A percentile compares a stretch with the other conserved stretches of the same genome.
Conservation (phyloP, 2,113 vertebrate species). For the Jacana jacana region DNA sequence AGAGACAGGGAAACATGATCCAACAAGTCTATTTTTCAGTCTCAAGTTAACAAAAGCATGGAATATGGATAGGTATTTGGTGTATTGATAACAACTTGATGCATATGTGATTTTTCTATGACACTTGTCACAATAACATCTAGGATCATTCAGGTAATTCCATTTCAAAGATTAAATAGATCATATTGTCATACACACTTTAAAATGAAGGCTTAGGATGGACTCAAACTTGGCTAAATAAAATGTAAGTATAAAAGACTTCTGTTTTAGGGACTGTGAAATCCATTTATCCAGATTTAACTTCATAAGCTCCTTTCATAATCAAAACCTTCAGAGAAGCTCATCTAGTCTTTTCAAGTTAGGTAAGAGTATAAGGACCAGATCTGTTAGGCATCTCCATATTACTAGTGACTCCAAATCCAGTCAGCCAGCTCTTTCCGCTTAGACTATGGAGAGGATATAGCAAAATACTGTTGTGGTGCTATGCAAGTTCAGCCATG, state of each 20-base stretch:
- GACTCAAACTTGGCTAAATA: not conserved
- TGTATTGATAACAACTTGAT: not conserved
- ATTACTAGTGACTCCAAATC: not conserved
- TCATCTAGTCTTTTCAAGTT: not conserved
- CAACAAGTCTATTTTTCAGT: not conserved
- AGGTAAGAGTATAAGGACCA: not conserved
- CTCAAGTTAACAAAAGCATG: not conserved
- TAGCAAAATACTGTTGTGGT: not conserved
- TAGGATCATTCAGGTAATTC: not conserved
- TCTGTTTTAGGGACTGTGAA: not conserved
- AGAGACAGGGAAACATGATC: not conserved
- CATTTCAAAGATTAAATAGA: not conserved
- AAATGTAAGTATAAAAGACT: not conserved
- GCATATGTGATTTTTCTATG: not conserved
- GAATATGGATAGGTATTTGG: not conserved
- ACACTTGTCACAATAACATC: not conserved
- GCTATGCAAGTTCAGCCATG: not conserved
- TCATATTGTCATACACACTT: not conserved
- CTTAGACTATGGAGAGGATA: not conserved
- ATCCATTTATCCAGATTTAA: not conserved
- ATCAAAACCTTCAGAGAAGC: not conserved
- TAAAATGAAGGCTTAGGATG: not conserved
- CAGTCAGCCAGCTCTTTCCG: not conserved
- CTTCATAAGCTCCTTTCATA: not conserved
- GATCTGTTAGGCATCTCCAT: not conserved